Evolutionary conservation across 2,888 invertebrate genomes (phyloP).

Genomic region (Synanthedon tipuliformis): DNA sequence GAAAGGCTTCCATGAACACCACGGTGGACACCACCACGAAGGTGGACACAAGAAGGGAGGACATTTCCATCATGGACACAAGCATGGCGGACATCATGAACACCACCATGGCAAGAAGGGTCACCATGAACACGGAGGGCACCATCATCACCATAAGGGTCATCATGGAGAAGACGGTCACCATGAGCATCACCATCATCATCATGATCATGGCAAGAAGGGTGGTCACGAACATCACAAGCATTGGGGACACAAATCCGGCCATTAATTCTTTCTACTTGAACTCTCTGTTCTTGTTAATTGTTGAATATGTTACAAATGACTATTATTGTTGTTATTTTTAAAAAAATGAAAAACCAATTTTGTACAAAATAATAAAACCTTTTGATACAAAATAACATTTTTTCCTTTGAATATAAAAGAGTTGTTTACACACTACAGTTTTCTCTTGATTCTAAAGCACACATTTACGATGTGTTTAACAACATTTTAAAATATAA

Average conservation of each 20-base stretch:
- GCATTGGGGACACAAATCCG: slow-evolving; percentile 77
- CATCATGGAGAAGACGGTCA: slow-evolving; percentile 83
- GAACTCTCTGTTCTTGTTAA: slow-evolving; percentile 26
- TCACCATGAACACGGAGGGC: slow-evolving; percentile 80
- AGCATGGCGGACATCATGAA: slow-evolving; percentile 80
- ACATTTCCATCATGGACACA: slow-evolving; percentile 82
- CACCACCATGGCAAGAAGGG: slow-evolving; percentile 84
- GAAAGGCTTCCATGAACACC: slow-evolving; percentile 80
- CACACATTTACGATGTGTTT: too few species aligned
- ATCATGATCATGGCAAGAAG: slow-evolving; percentile 80
- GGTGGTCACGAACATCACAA: slow-evolving; percentile 84
- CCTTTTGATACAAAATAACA: slow-evolving; percentile 1
- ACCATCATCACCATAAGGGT: slow-evolving; percentile 81
- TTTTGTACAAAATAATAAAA: slow-evolving; percentile 17
- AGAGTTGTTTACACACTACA: too few species aligned
- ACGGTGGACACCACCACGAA: slow-evolving; percentile 81
- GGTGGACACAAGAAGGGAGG: slow-evolving; percentile 84
- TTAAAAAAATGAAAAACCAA: slow-evolving; percentile 4
- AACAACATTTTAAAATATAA: too few species aligned
- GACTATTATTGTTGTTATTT: slow-evolving; percentile 24
- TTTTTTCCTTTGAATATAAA: too few species aligned
- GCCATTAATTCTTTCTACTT: slow-evolving; percentile 32
- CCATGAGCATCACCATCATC: slow-evolving; percentile 79
- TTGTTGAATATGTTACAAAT: slow-evolving; percentile 35
- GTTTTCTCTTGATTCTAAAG: too few species aligned